Conservation (phyloP, 2,888 invertebrate species). For the Beris chalybata region DNA sequence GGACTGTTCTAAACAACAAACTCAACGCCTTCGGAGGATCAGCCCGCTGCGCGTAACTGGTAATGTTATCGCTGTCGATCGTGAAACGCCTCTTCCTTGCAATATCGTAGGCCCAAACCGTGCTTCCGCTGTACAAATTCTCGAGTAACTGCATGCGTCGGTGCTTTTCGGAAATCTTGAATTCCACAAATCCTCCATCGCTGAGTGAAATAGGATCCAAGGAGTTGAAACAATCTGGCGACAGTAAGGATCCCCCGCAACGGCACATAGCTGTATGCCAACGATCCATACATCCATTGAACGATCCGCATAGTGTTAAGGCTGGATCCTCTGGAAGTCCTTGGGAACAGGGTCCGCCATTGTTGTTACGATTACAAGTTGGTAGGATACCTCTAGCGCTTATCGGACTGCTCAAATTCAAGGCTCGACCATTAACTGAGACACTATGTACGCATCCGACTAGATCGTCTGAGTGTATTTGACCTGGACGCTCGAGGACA, state of each 20-base stretch:
- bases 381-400: slow-evolving; percentile 71
- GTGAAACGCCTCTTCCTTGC: slow-evolving; percentile 52
- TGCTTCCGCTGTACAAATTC: slow-evolving; percentile 72
- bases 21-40: slow-evolving; percentile 73
- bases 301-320: slow-evolving; percentile 61
- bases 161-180: slow-evolving; percentile 79
- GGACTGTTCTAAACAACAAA: slow-evolving; percentile 78
- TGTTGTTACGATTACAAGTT: slow-evolving; percentile 73
- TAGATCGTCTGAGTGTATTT: slow-evolving; percentile 89
- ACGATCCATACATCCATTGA: slow-evolving; percentile 77
- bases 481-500: slow-evolving; percentile 84
- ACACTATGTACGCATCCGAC: slow-evolving; percentile 93
- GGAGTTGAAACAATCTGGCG: slow-evolving; percentile 78
- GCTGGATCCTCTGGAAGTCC: slow-evolving; percentile 51
- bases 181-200: slow-evolving; percentile 78
- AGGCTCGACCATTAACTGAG: slow-evolving; percentile 78
- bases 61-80: slow-evolving; percentile 50
- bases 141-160: slow-evolving; percentile 84
- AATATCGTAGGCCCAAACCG: slow-evolving; percentile 63
- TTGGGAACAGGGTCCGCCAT: slow-evolving; percentile 66
- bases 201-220: slow-evolving; percentile 78
- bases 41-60: slow-evolving; percentile 48
- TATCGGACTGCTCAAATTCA: slow-evolving; percentile 79
- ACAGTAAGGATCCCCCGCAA: slow-evolving; percentile 69
- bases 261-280: slow-evolving; percentile 78